These are phyloP conservation scores for Drosophila neotestacea DNA, from an alignment of 2,888 invertebrate species.

Conservation along the genomic window DNA sequence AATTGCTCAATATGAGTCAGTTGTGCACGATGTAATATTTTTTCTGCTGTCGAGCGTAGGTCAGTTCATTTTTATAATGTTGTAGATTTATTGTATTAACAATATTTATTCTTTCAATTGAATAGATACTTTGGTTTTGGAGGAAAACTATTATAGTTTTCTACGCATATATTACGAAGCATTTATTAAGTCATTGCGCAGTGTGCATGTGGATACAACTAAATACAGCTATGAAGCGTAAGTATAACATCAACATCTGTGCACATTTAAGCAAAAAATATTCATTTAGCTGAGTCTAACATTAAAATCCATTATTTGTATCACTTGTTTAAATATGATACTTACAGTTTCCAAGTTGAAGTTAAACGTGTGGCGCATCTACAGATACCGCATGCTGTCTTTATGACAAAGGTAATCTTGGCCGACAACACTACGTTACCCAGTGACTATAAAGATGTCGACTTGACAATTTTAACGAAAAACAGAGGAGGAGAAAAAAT, in stretches of 20 bases:
- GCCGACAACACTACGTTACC: conserved; percentile 85
- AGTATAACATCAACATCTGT: conserved; percentile 26
- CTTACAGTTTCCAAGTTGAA: conserved; percentile 83
- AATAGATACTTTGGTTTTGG: conserved; percentile 83
- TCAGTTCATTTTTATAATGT: conserved; percentile 11
- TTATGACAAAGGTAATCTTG: conserved; percentile 86
- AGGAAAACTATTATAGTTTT: conserved; percentile 86
- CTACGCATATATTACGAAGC: conserved; percentile 86
- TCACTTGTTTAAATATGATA: not conserved
- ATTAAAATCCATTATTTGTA: too few species aligned
- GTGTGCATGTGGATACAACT: conserved; percentile 84
- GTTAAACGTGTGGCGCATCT: conserved; percentile 84
- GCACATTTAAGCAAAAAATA: not conserved
- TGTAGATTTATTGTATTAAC: not conserved
- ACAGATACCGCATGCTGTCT: conserved; percentile 86
- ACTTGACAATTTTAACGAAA: conserved; percentile 80
- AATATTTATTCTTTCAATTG: not conserved
- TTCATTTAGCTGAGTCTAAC: too few species aligned
- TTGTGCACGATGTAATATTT: conserved; percentile 87
- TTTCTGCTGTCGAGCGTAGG: conserved; percentile 86
- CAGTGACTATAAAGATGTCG: conserved; percentile 85
- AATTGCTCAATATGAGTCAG: conserved; percentile 86
- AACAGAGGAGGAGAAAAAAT: conserved; percentile 67
- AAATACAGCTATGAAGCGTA: conserved; percentile 85
- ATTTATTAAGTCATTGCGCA: conserved; percentile 85